phyloP scores from a whole-genome alignment of 2,797 vertebrate genomes.

The Xyrichtys novacula region DNA sequence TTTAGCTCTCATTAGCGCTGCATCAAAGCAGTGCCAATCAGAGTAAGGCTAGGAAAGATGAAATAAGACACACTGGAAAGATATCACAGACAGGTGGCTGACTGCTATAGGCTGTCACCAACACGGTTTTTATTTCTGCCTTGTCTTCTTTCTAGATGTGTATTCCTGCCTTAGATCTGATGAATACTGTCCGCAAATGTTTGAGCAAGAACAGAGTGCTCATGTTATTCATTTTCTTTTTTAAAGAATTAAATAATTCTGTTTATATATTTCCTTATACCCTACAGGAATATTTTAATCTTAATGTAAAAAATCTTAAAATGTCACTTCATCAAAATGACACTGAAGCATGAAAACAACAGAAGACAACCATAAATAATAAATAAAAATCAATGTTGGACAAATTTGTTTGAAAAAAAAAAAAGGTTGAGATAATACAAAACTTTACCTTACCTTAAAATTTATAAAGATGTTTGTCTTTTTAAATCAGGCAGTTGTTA shows the following conservation, averaged over 20 bases:
- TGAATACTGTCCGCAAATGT: no score
- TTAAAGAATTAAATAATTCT: neutral
- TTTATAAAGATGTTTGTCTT: no score
- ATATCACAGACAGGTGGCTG: neutral
- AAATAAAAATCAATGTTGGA: no score
- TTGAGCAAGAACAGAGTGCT: no score
- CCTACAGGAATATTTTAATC: neutral
- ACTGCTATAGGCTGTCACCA: neutral
- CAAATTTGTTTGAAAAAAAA: no score
- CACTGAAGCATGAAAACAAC: no score
- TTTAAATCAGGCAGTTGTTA: no score
- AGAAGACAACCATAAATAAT: neutral
- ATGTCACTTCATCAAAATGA: neutral
- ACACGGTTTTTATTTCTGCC: no score
- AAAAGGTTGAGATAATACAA: no score
- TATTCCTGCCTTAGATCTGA: neutral
- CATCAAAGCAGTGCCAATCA: constrained; percentile 12
- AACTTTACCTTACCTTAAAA: no score
- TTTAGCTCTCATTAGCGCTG: constrained; percentile 4
- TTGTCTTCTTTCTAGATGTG: neutral
- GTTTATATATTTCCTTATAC: neutral
- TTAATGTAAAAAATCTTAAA: neutral
- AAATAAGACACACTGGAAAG: neutral
- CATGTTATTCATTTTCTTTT: neutral
- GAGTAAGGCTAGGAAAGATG: neutral